Conservation (phyloP, 1,140 invertebrate genomes). For the Platyura marginata region DNA sequence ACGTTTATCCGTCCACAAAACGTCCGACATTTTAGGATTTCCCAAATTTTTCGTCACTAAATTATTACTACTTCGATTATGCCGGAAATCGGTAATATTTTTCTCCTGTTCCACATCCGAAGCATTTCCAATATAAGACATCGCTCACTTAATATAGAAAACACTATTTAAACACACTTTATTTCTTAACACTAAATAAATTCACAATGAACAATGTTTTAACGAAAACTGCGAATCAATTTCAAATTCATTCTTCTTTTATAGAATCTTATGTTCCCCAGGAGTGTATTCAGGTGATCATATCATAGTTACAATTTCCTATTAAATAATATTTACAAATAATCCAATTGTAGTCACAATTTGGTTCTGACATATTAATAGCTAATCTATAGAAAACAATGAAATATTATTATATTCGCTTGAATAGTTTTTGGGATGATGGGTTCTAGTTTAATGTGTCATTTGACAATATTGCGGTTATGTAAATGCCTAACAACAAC, state of each 20-base stretch:
- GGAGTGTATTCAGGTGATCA: background rate
- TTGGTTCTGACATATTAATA: background rate
- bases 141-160: slow-evolving; percentile 2
- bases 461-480: too few relatives aligned
- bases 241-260: background rate
- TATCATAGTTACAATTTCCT: background rate
- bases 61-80: slow-evolving; percentile 14
- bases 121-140: slow-evolving; percentile 22
- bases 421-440: background rate
- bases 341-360: background rate
- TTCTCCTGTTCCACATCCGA: slow-evolving; percentile 23
- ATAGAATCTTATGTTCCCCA: background rate
- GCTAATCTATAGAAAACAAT: background rate
- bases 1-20: slow-evolving; percentile 19
- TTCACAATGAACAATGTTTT: background rate
- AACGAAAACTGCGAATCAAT: background rate
- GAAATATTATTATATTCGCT: background rate
- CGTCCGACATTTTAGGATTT: slow-evolving; percentile 17
- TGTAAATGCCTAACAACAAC: too few relatives aligned
- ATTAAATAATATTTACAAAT: background rate
- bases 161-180: background rate
- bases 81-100: slow-evolving; percentile 12
- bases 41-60: slow-evolving; percentile 15
- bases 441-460: too few relatives aligned
- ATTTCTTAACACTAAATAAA: background rate